phyloP scores from a whole-genome alignment of 1,140 invertebrate genomes.

The Tetramorium simillimum region DNA sequence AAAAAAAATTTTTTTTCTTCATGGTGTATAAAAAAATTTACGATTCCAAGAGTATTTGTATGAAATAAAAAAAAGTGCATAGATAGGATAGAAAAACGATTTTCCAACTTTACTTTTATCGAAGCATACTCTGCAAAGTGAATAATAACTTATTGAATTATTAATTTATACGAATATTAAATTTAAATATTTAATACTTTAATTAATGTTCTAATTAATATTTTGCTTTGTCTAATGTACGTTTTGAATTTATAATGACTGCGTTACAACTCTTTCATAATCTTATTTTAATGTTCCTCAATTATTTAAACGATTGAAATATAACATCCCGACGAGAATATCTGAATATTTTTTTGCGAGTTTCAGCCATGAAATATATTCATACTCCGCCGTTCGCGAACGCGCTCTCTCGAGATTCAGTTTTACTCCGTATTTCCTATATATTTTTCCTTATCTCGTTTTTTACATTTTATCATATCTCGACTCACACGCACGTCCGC shows the following conservation, averaged over 20 bases:
- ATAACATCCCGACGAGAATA: neutral
- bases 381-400: neutral
- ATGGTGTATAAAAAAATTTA: neutral
- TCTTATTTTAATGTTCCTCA: neutral
- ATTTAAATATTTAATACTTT: neutral
- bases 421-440: neutral
- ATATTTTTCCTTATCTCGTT: slow-evolving; percentile 48
- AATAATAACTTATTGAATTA: neutral
- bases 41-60: neutral
- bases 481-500: slow-evolving; percentile 37
- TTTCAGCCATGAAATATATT: neutral
- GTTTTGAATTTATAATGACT: neutral
- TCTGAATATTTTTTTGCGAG: neutral
- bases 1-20: neutral
- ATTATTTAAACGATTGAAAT: neutral
- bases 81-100: too few species aligned
- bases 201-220: neutral
- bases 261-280: neutral
- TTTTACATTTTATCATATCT: slow-evolving; percentile 57
- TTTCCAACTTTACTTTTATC: neutral
- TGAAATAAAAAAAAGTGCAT: neutral
- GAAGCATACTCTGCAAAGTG: neutral
- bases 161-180: neutral
- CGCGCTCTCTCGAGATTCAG: slow-evolving; percentile 18
- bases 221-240: neutral